These are phyloP conservation scores for Fundulus diaphanus DNA, from an alignment of 2,797 vertebrate genomes.

Conservation along the genomic window DNA sequence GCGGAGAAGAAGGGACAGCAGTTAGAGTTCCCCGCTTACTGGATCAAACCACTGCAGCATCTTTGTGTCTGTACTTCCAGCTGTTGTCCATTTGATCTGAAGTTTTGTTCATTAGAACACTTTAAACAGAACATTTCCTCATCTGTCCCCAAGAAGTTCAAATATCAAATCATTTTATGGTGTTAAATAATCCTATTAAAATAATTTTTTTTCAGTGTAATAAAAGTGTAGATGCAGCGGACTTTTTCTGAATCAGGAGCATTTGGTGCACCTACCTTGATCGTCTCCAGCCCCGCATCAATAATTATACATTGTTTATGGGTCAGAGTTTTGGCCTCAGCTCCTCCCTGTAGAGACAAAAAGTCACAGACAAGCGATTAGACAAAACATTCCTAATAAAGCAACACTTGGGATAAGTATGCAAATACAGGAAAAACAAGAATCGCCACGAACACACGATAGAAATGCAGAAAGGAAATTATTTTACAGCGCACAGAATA, in stretches of 20 bases:
- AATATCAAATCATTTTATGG: no score
- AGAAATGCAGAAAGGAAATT: background rate
- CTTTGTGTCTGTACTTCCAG: no score
- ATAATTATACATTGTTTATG: slow-evolving; percentile 92
- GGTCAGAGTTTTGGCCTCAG: slow-evolving; percentile 91
- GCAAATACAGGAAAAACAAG: background rate
- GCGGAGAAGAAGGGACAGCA: no score
- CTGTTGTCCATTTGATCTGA: no score
- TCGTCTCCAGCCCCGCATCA: slow-evolving; percentile 90
- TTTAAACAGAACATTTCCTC: no score
- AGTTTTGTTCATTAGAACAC: no score
- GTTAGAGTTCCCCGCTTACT: no score
- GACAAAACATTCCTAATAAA: background rate
- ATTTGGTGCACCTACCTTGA: slow-evolving; percentile 85
- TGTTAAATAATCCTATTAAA: no score
- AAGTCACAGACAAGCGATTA: slow-evolving; percentile 21
- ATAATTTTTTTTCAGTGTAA: background rate
- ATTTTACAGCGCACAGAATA: background rate
- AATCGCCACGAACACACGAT: background rate
- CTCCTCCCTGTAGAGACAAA: slow-evolving; percentile 83
- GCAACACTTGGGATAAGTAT: background rate
- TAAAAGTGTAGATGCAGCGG: background rate
- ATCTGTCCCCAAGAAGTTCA: no score
- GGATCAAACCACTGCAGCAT: no score
- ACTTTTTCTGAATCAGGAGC: background rate